Base-by-base conservation (phyloP, 2,797 vertebrate species). In the Darevskia nairensis region DNA sequence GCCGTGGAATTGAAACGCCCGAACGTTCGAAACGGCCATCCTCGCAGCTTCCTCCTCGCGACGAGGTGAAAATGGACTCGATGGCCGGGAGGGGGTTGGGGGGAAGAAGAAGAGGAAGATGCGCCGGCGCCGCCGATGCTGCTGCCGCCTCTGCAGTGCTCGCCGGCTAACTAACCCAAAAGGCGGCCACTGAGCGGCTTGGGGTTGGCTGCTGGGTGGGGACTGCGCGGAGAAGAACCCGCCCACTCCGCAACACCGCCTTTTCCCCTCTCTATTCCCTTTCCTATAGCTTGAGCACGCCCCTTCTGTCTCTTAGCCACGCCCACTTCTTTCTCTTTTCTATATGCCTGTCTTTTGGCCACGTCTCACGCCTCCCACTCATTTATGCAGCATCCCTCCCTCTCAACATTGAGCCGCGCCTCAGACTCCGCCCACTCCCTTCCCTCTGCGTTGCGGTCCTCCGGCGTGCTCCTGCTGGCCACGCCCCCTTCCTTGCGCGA, bases 21-120 rank as follows among this genome's bases (percentile, higher is more conserved):
- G 21, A 0, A 72, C 44, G 41, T 15, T 25, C 82, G 15, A 4
- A 6, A 2, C 72, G 23, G 72, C 72, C 74, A 77, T 66, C 39
- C 17, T 98, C 92, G 98, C 98, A 44, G 95, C 94, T 3, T 94
- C 82, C 21, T 93, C 84, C 79, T 88, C 90, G 61, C 95, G 71
- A 97, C 92, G 97, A 90, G 95, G 93, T 68, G 90, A 96, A 27
- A 90, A 82, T 86, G 92, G 95, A n/a, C 6, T 21, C 92, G 82
- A 84, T 90, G 84, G 59, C 6, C 10, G 39, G 7, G 1, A 27
- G 25, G 11, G 2, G 6, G 5, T 0, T 2, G 29, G 8, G 2
- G 46, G 2, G 0, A 27, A 55, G 39, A 23, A 7, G 21, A 64
- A 64, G 25, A 68, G 4, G 83, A 59, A 3, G 27, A 80, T 19